Evolutionary conservation across 2,888 invertebrate species (phyloP).

Genomic region (Lithophane ornitopus): DNA sequence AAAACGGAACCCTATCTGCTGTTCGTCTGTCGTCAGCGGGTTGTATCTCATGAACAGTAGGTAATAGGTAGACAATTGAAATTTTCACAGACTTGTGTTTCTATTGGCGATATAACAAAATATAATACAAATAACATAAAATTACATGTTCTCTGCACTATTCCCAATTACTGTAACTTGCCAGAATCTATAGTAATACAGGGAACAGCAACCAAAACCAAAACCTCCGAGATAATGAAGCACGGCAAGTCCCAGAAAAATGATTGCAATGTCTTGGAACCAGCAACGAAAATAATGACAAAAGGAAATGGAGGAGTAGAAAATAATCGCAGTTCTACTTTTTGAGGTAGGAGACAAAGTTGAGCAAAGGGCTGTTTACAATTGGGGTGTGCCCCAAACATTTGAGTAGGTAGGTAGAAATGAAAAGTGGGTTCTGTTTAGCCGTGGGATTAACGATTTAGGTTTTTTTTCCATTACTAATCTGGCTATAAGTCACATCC

Average conservation of each 20-base stretch:
- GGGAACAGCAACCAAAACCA: background rate
- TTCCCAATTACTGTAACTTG: background rate
- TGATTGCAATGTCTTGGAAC: background rate
- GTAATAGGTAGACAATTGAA: too few relatives aligned
- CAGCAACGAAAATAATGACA: too few relatives aligned
- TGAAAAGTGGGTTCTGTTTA: background rate
- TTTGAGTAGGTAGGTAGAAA: background rate
- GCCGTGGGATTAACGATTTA: background rate
- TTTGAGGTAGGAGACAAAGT: too few relatives aligned
- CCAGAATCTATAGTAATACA: background rate
- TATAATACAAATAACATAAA: too few relatives aligned
- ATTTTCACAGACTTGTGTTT: too few relatives aligned
- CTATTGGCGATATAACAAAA: too few relatives aligned
- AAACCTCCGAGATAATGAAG: background rate
- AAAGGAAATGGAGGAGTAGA: background rate
- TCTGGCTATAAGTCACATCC: slow-evolving; percentile 46
- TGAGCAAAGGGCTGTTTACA: too few relatives aligned
- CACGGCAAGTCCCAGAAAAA: background rate
- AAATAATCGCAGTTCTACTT: too few relatives aligned
- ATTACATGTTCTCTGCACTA: background rate
- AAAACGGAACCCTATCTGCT: too few relatives aligned
- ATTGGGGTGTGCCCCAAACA: background rate
- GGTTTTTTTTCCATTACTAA: slow-evolving; percentile 20
- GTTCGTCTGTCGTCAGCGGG: too few relatives aligned
- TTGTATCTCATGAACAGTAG: too few relatives aligned